These are phyloP conservation scores for Sylvia atricapilla DNA, from an alignment of 2,113 vertebrate genomes.

Conservation along the genomic window DNA sequence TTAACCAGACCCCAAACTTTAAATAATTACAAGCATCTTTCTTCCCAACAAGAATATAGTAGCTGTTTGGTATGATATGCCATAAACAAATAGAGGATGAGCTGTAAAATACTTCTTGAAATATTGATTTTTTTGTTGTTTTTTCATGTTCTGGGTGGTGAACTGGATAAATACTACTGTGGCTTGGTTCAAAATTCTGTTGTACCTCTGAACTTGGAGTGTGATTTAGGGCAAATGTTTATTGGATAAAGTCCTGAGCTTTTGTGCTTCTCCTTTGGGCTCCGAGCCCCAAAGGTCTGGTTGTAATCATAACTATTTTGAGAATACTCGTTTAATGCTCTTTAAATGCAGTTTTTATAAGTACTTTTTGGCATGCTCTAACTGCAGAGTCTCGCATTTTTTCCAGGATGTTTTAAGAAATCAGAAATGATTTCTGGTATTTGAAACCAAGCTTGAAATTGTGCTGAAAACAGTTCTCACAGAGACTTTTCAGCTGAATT, in stretches of 20 bases:
- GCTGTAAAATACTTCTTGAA: background rate
- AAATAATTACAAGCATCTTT: slow-evolving; percentile 6
- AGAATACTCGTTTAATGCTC: background rate
- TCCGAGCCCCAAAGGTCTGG: background rate
- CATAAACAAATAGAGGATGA: background rate
- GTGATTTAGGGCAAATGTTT: background rate
- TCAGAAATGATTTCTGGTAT: slow-evolving; percentile 9
- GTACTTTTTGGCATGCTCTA: background rate
- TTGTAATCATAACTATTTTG: background rate
- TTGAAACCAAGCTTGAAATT: slow-evolving; percentile 53
- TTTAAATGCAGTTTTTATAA: slow-evolving; percentile 4
- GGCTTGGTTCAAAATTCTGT: background rate
- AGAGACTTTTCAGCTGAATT: slow-evolving; percentile 47
- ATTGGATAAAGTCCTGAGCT: background rate
- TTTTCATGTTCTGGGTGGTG: background rate
- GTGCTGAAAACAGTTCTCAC: slow-evolving; percentile 38
- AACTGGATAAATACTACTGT: background rate
- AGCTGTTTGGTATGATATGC: background rate
- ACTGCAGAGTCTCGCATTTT: background rate
- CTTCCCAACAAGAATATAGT: background rate
- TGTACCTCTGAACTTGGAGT: background rate
- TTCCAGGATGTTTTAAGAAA: slow-evolving; percentile 12
- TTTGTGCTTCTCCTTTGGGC: background rate
- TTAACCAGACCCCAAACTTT: background rate
- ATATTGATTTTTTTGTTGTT: background rate